Percentiles rank a stretch among this genome's conserved stretches.
Evolutionary conservation across 2,113 vertebrate species (phyloP).

Genomic region (Peromyscus leucopus): DNA sequence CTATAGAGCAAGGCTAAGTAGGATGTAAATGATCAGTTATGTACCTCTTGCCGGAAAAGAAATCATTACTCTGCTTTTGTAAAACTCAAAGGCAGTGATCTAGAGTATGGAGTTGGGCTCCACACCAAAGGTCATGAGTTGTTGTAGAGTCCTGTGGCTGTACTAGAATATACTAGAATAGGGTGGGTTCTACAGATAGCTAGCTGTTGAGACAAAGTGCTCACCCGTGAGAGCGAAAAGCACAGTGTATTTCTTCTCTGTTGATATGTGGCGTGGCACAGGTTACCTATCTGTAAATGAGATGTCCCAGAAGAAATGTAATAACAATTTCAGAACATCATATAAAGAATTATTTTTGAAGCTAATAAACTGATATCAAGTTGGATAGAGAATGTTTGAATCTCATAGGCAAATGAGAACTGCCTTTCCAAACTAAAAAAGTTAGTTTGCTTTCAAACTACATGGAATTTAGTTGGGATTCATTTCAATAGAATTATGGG

Average conservation of each 20-base stretch:
- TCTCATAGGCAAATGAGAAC: neutral
- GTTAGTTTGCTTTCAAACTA: neutral
- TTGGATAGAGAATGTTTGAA: slow-evolving; percentile 26
- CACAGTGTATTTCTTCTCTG: neutral
- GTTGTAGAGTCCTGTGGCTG: neutral
- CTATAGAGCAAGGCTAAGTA: neutral
- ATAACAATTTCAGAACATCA: neutral
- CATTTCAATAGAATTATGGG: neutral
- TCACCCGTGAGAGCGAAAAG: neutral
- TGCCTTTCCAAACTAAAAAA: neutral
- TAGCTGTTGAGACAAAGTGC: neutral
- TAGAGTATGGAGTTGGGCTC: neutral
- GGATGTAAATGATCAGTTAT: slow-evolving; percentile 3
- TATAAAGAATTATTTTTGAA: slow-evolving; percentile 14
- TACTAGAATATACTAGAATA: neutral
- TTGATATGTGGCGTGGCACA: neutral
- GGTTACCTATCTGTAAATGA: neutral
- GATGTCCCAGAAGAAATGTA: neutral
- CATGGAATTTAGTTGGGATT: neutral
- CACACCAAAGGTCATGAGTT: neutral
- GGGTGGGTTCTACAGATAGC: neutral
- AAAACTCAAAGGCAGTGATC: neutral
- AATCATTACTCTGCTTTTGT: neutral
- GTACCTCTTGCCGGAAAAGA: neutral
- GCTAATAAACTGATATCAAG: neutral